Evolutionary conservation across 2,888 invertebrate species (phyloP), one percentile per base, ranked within the genome.

Genomic region (Strigamia transsilvanica): DNA sequence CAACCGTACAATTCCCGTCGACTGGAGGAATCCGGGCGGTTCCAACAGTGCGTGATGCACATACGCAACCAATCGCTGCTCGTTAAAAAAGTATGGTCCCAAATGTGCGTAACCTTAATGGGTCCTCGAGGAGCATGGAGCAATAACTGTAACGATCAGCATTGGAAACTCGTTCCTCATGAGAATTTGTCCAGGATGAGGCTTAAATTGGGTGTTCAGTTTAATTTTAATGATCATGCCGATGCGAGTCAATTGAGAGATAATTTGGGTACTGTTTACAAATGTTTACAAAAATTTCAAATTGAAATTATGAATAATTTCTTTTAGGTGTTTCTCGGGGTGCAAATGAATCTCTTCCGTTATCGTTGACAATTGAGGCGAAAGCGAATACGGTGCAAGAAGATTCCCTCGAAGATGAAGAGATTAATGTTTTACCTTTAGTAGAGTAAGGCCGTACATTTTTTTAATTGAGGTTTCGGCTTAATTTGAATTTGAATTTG

Each of bases 141-240:
- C 18, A 18, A 23, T 41, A 42, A 42, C 10, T 6, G 13, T 10
- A n/a, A 38, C n/a, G 42, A 15, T 21, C 18, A 21, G 18, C 89
- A 90, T 85, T 92, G 92, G 92, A 91, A 90, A 83, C 87, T 92
- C 46, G 91, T 92, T 0, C 90, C 90, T 66, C 91, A 91, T 84
- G 92, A 92, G 86, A 92, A 92, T 86, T 89, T 90, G 78, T 90
- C 90, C 0, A 88, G 92, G 51, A 92, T 92, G 92, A 88, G 91
- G 23, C 89, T 92, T 12, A 92, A 91, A 85, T 87, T 92, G 82
- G 86, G 88, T 32, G 91, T 90, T 0, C 91, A 91, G 85, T 87
- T 90, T 77, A 89, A 89, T 86, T 91, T 91, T 84, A 90, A 91
- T 84, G 87, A 87, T 15, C 92, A 92, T 85, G 89, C 88, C 21